Base-by-base conservation (phyloP, 2,797 vertebrate genomes). In the Acomys russatus region DNA sequence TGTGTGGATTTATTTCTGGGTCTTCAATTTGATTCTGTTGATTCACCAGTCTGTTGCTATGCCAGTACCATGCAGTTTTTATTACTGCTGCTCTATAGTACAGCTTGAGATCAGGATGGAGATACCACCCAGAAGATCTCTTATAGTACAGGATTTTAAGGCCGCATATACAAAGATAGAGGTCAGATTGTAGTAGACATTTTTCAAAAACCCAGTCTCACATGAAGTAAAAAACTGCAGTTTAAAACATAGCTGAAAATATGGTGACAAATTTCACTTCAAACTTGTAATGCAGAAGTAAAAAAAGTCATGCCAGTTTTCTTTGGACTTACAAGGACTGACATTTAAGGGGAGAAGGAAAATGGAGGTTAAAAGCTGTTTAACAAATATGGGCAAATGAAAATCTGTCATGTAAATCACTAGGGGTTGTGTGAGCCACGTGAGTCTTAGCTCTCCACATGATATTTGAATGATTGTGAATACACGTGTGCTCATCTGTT, bases 351-450 rank as follows among this genome's bases (percentile, higher is more conserved):
- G 87, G 59, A 28, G 82, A 90, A 83, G 25, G 6, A 96, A 96
- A 91, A 71, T 49, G 77, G 74, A 22, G 90, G 95, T 96, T 94
- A 90, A 94, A 94, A 96, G 80, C 51, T 90, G 44, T 90, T 95
- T 85, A 86, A 92, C 80, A 94, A 93, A 93, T 76, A 73, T 12
- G 38, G 7, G 25, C 68, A 95, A 95, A 94, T 63, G 77, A 78
- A n/a, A 88, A 23, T 23, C 59, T 44, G 74, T 78, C 92, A 88
- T 95, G 63, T 59, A 95, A 92, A 94, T 90, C 90, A 95, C 66
- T 0, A 82, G 80, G 71, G 66, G 3, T 77, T 76, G 63, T 77
- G 56, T 80, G 88, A 94, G 66, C 68, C 63, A 15, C 88, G 74
- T 73, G 61, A 44, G 88, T 77, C 64, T 88, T 63, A 49, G 33